phyloP scores from a whole-genome alignment of 1,140 invertebrate genomes.

The Bombyx mandarina region DNA sequence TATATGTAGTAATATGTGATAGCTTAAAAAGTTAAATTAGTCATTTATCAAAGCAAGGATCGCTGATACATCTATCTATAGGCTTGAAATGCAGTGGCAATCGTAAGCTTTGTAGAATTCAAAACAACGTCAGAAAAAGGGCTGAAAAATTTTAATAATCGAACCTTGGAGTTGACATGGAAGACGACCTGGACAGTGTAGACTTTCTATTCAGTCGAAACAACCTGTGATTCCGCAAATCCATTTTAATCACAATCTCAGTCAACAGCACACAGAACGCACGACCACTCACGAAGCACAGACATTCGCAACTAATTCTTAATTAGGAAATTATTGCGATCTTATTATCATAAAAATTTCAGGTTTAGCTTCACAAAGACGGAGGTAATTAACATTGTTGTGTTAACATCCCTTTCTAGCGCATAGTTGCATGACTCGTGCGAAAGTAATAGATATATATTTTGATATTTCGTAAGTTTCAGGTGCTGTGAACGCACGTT shows the following conservation, averaged over 20 bases:
- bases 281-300: constrained; percentile 51
- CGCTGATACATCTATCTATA: too few species aligned
- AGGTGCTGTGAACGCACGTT: constrained; percentile 25
- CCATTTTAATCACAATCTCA: constrained; percentile 39
- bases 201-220: constrained; percentile 39
- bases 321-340: constrained; percentile 63
- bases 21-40: too few species aligned
- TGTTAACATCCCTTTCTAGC: constrained; percentile 33
- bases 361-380: constrained; percentile 55
- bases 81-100: too few species aligned
- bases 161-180: constrained; percentile 56
- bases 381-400: constrained; percentile 14
- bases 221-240: constrained; percentile 51
- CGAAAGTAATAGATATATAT: constrained; percentile 34
- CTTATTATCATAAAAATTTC: constrained; percentile 66
- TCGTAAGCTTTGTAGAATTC: too few species aligned
- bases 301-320: constrained; percentile 50
- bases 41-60: too few species aligned
- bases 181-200: constrained; percentile 43
- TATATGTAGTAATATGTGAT: too few species aligned
- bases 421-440: constrained; percentile 12
- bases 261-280: constrained; percentile 27
- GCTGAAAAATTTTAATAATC: constrained; percentile 3
- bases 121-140: too few species aligned
- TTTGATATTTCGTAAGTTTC: constrained; percentile 13